Conservation (phyloP, 2,888 invertebrate genomes). For the Psococerastis gibbosa region DNA sequence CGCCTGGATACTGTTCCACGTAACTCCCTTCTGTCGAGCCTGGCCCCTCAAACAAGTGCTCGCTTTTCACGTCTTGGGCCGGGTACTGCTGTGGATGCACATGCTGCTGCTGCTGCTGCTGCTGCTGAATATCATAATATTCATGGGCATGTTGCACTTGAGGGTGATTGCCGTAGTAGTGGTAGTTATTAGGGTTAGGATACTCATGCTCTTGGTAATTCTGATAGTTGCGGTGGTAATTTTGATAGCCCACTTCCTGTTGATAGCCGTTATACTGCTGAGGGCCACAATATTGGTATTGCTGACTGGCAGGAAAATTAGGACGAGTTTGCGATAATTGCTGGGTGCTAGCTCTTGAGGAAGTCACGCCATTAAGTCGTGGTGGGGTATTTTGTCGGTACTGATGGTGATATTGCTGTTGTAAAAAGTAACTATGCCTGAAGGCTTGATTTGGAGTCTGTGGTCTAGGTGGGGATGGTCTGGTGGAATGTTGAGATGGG, state of each 20-base stretch:
- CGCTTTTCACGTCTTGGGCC: conserved; percentile 27
- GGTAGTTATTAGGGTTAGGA: conserved; percentile 6
- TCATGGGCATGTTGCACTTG: conserved; percentile 12
- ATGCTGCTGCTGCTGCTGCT: conserved; percentile 16
- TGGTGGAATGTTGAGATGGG: background rate
- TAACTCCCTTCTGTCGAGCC: conserved; percentile 28
- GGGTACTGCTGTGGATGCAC: conserved; percentile 20
- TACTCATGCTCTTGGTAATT: conserved; percentile 9
- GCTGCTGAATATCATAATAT: conserved; percentile 14
- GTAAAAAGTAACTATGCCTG: conserved; percentile 10
- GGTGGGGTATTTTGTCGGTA: conserved; percentile 11
- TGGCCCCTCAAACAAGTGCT: conserved; percentile 35
- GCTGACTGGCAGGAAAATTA: conserved; percentile 19
- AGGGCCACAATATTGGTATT: conserved; percentile 4
- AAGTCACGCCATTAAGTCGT: conserved; percentile 14
- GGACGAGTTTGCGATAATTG: conserved; percentile 13
- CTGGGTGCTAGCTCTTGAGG: conserved; percentile 12
- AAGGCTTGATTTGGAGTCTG: conserved; percentile 9
- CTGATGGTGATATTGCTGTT: conserved; percentile 13
- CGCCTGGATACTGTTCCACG: conserved; percentile 27
- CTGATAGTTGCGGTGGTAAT: conserved; percentile 21
- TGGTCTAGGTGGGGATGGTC: conserved; percentile 17
- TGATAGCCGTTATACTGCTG: conserved; percentile 31
- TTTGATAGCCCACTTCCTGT: conserved; percentile 30
- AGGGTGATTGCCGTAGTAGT: conserved; percentile 7